Evolutionary conservation across 2,888 invertebrate genomes (phyloP), one percentile per base, ranked within the genome.

Genomic region (Drosophila leonis): DNA sequence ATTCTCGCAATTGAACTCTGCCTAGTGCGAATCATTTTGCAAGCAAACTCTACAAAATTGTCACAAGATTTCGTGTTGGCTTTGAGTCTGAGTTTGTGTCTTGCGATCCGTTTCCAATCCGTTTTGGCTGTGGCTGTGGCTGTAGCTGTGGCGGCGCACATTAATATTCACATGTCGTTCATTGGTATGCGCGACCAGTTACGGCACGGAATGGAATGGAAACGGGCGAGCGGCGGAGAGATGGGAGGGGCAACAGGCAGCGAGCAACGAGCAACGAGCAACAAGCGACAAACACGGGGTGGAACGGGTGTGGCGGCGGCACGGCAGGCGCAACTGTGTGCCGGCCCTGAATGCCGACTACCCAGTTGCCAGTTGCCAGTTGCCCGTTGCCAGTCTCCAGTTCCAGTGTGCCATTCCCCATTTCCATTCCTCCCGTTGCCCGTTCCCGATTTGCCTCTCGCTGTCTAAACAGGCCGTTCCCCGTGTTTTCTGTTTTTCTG

Each of bases 131-230:
- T 67, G 82, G 82, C 79, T n/a, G n/a, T n/a, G n/a, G n/a, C n/a
- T n/a, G n/a, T n/a, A n/a, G 49, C 65, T 74, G 71, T 67, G 82
- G 82, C 79, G 75, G 69, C 82, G 78, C 80, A 81, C 90, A 91
- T 91, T 91, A 91, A 91, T 91, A 91, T 91, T 91, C 90, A 90
- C 87, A 88, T 89, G 90, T 88, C 86, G 90, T 90, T 83, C 74
- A 73, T 74, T 79, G 86, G 65, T 74, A 80, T 80, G 75, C 72
- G 80, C 73, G 73, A 76, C 70, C 75, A 70, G 79, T 77, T 74
- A 52, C 24, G 60, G 37, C 12, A 20, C n/a, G 31, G 35, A 4
- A 39, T 33, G n/a, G 48, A 18, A 55, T 27, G 54, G 51, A 27
- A 12, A 13, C 29, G 35, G 39, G 12, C 13, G 41, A 6, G 48